A percentile compares a stretch with the other conserved stretches of the same genome.
These are phyloP conservation scores for Drosophila littoralis DNA, from an alignment of 1,140 invertebrate genomes.

Conservation along the genomic window DNA sequence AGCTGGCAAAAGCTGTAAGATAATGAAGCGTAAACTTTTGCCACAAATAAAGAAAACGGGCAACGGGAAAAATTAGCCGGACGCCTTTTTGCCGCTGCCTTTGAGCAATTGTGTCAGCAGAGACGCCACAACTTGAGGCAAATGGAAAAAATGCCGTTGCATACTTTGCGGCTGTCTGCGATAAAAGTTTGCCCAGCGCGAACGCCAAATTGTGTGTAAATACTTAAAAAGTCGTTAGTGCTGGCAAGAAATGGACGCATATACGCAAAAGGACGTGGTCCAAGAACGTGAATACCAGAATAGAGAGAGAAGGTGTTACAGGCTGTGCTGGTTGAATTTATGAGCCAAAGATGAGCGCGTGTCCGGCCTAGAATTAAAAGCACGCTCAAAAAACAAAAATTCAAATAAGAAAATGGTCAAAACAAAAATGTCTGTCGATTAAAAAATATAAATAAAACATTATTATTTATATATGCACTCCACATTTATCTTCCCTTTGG, in stretches of 20 bases:
- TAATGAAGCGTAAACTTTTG: conserved; percentile 66
- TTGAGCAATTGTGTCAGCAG: conserved; percentile 31
- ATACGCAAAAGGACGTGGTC: conserved; percentile 3
- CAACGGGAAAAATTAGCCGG: conserved; percentile 37
- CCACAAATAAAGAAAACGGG: conserved; percentile 20
- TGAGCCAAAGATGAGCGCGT: neutral
- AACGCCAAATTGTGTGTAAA: conserved; percentile 72
- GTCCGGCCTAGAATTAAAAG: neutral
- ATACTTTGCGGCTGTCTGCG: conserved; percentile 55
- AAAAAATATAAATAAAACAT: too few relatives aligned
- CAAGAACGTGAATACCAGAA: neutral
- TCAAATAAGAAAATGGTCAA: too few relatives aligned
- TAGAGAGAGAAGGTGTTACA: neutral
- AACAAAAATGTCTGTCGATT: too few relatives aligned
- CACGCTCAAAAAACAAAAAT: neutral
- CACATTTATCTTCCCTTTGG: too few relatives aligned
- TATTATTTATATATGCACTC: too few relatives aligned
- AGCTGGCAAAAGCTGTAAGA: conserved; percentile 31
- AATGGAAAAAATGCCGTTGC: conserved; percentile 44
- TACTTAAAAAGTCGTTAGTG: conserved; percentile 78
- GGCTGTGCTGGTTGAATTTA: neutral
- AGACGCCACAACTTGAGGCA: conserved; percentile 16
- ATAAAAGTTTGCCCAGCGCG: conserved; percentile 54
- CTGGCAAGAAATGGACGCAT: conserved; percentile 33
- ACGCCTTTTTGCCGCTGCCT: conserved; percentile 15